Conservation (phyloP, 2,888 invertebrate genomes). For the Lissocephala sabroskyi region DNA sequence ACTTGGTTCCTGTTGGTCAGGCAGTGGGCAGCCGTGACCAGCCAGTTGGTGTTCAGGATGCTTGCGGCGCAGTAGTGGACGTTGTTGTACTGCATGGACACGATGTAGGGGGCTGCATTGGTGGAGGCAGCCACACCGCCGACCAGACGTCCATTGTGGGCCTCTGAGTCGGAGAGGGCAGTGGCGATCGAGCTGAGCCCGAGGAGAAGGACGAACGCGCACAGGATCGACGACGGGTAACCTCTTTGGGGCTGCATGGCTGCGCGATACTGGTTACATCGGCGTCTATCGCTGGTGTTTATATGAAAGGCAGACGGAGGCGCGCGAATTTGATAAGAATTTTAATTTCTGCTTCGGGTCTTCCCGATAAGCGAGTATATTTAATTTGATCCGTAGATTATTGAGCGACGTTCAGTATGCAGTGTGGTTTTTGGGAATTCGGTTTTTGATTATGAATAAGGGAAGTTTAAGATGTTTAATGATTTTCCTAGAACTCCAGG, state of each 20-base stretch:
- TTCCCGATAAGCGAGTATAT: constrained; percentile 1
- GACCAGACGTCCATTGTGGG: constrained; percentile 51
- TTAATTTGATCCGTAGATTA: background rate
- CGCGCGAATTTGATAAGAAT: constrained; percentile 6
- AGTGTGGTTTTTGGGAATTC: too few relatives aligned
- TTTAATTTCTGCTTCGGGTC: constrained; percentile 4
- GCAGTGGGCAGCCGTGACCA: constrained; percentile 69
- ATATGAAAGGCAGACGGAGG: too few relatives aligned
- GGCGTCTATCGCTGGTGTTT: background rate
- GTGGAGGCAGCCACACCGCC: constrained; percentile 55
- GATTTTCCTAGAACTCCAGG: too few relatives aligned
- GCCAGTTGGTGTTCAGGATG: constrained; percentile 65
- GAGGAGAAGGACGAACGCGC: background rate
- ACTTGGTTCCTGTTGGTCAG: constrained; percentile 46
- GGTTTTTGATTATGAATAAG: background rate
- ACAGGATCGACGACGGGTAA: too few relatives aligned
- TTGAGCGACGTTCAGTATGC: too few relatives aligned
- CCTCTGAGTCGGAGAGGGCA: constrained; percentile 25
- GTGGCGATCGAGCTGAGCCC: background rate
- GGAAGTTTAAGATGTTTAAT: background rate
- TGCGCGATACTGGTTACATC: constrained; percentile 4
- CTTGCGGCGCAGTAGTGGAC: constrained; percentile 68
- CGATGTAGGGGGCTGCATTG: constrained; percentile 63
- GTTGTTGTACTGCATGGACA: constrained; percentile 59
- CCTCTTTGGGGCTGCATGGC: constrained; percentile 3